phyloP scores from a whole-genome alignment of 2,113 vertebrate species.

The Menidia beryllina region DNA sequence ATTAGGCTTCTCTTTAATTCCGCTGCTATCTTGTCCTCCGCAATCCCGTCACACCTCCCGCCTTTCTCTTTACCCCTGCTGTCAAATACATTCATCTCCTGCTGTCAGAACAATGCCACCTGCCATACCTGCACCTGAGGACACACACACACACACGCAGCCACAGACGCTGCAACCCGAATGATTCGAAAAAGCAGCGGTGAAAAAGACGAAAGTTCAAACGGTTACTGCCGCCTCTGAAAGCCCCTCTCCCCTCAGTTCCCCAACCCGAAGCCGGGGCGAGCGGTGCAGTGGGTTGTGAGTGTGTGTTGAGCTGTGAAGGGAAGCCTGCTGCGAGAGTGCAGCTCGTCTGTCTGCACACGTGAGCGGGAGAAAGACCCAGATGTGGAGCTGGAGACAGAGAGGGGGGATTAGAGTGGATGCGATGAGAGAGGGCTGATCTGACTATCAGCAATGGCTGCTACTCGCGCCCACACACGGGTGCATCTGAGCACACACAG shows the following conservation, averaged over 20 bases:
- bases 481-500: slow-evolving; percentile 36
- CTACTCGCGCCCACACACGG: slow-evolving; percentile 3
- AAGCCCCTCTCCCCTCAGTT: slow-evolving; percentile 22
- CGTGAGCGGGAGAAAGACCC: slow-evolving; percentile 76
- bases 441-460: slow-evolving; percentile 70
- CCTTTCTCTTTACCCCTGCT: slow-evolving; percentile 49
- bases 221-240: slow-evolving; percentile 38
- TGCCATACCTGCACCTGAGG: slow-evolving; percentile 24
- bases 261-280: slow-evolving; percentile 45
- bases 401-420: slow-evolving; percentile 58
- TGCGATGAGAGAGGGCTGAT: slow-evolving; percentile 74
- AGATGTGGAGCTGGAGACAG: slow-evolving; percentile 75
- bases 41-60: slow-evolving; percentile 35
- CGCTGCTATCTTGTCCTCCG: slow-evolving; percentile 42
- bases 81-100: slow-evolving; percentile 49
- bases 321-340: slow-evolving; percentile 70
- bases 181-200: not conserved
- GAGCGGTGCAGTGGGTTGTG: slow-evolving; percentile 36
- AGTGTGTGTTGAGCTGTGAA: slow-evolving; percentile 46
- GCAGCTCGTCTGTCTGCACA: slow-evolving; percentile 77
- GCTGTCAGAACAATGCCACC: slow-evolving; percentile 46
- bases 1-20: slow-evolving; percentile 58
- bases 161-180: not conserved
- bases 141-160: slow-evolving; percentile 27
- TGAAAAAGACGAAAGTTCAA: slow-evolving; percentile 33